Evolutionary conservation across 2,113 vertebrate species (phyloP).

Genomic region (Protomyctophum bolini): DNA sequence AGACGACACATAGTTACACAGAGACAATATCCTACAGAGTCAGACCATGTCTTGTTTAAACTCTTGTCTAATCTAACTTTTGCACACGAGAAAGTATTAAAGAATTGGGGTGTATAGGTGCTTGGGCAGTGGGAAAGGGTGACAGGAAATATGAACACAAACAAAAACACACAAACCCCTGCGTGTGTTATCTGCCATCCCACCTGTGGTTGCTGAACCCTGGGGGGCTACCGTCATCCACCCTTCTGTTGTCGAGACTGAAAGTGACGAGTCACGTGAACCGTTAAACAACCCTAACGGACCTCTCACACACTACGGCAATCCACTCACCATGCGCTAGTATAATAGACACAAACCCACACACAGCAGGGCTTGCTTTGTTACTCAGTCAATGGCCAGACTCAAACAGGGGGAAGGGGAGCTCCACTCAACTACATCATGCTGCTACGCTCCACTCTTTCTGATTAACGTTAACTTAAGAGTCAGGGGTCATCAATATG

Average conservation of each 20-base stretch:
- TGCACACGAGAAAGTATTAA: background rate
- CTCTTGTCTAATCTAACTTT: no score
- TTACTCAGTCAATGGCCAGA: constrained; percentile 43
- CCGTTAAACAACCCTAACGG: constrained; percentile 66
- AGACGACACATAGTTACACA: constrained; percentile 17
- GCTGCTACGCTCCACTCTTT: constrained; percentile 16
- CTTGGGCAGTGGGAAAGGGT: constrained; percentile 22
- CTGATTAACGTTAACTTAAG: background rate
- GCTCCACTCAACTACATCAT: constrained; percentile 28
- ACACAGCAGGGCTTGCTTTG: constrained; percentile 32
- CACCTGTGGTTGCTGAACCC: constrained; percentile 81
- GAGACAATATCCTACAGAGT: background rate
- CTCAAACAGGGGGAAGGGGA: constrained; percentile 27
- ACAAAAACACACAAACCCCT: constrained; percentile 42
- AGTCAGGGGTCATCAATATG: background rate
- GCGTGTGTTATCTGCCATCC: constrained; percentile 54
- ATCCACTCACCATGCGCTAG: constrained; percentile 63
- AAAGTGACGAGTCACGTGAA: constrained; percentile 80
- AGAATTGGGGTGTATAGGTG: background rate
- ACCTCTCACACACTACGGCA: constrained; percentile 41
- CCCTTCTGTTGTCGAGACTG: constrained; percentile 83
- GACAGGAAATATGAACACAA: background rate
- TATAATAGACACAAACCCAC: constrained; percentile 22
- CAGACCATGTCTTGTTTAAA: no score
- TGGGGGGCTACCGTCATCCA: constrained; percentile 80